Evolutionary conservation across 2,113 vertebrate species (phyloP), one percentile per base, ranked within the genome.

Genomic region (Muscicapa adusta): DNA sequence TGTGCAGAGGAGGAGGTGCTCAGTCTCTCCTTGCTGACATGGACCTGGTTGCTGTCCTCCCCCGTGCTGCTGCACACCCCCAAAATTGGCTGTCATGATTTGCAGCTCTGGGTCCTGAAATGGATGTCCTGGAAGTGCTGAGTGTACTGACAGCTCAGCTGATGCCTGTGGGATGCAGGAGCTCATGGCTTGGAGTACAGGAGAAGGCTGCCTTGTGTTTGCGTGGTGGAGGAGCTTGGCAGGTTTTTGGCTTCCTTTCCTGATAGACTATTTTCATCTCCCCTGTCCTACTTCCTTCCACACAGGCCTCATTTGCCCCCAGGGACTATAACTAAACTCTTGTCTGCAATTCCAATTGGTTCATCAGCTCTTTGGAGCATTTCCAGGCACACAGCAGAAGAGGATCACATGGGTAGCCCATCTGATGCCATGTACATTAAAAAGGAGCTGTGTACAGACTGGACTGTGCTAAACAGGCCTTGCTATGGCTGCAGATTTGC

Each of bases 201-300:
- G 61, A 94, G 79, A 83, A 94, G 82, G 85, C 75, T 94, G 94
- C 62, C 68, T 85, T 86, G 89, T 56, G 11, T 88, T 91, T 85
- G 33, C 10, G 42, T 66, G 68, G 88, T 81, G 34, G 78, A 89
- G 48, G 57, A 83, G 71, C 67, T 82, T 90, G 88, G 72, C 93
- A 96, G 90, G 72, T 88, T 88, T 94, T 95, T 96, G 95, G 93
- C 90, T 94, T 61, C 47, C 82, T 90, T 93, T 94, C 48, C 75
- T 71, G 90, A 84, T 93, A 93, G 88, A 86, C 91, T 96, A 96
- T 95, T 97, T 97, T 96, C 91, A 94, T 97, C 91, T 96, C 72
- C 61, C 75, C 83, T 96, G 82, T 95, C 88, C 93, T 95, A 93
- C 75, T 94, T 97, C 91, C 74, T 96, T 96, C 91, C 82, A 80